These are phyloP conservation scores for Pachymerium ferrugineum DNA, from an alignment of 2,888 invertebrate genomes.

Conservation along the genomic window DNA sequence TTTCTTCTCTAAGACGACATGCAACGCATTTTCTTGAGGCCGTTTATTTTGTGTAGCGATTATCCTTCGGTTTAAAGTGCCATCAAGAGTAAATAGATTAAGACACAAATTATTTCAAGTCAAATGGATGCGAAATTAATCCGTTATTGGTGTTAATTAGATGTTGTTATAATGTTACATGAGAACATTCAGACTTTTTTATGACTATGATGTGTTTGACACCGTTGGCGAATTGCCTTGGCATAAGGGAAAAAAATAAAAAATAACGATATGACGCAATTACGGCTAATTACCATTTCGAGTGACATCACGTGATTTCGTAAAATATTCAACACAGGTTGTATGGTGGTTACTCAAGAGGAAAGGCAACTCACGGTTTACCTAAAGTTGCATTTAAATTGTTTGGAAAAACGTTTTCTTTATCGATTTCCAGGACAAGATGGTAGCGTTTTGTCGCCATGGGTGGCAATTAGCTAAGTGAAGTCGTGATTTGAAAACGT, in stretches of 20 bases:
- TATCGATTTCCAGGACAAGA: slow-evolving; percentile 9
- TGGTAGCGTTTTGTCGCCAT: slow-evolving; percentile 4
- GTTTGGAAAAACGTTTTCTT: slow-evolving; percentile 11
- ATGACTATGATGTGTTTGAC: not conserved
- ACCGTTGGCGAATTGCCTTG: not conserved
- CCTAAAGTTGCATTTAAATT: slow-evolving; percentile 13
- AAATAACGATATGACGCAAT: not conserved
- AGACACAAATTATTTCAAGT: not conserved
- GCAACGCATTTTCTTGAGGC: not conserved
- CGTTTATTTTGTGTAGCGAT: not conserved
- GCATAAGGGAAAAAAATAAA: not conserved
- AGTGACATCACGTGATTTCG: not conserved
- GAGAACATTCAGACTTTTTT: not conserved
- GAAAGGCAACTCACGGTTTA: not conserved
- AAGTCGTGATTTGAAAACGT: not conserved
- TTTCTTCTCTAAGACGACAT: not conserved
- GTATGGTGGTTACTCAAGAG: slow-evolving; percentile 11
- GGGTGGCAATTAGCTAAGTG: slow-evolving; percentile 23
- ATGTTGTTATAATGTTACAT: not conserved
- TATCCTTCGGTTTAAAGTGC: not conserved
- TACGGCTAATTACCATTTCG: not conserved
- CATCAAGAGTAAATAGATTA: not conserved
- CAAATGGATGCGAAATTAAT: slow-evolving; percentile 6
- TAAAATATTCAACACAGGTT: slow-evolving; percentile 17
- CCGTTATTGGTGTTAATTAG: not conserved